Conservation (phyloP, 2,797 vertebrate genomes). For the Semotilus atromaculatus region DNA sequence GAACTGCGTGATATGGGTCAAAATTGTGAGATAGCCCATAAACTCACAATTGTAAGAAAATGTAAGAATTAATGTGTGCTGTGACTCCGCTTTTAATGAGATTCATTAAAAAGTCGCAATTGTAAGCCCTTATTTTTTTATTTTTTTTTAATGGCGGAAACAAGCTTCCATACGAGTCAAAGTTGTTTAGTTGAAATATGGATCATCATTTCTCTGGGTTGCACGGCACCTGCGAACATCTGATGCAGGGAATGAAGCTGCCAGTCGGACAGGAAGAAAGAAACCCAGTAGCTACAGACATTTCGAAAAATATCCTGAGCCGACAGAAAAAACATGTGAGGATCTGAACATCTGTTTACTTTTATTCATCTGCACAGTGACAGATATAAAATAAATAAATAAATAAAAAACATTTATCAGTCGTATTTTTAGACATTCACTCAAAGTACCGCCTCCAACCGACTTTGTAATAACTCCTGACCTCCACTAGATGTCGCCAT, state of each 20-base stretch:
- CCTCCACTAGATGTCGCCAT: slow-evolving; percentile 22
- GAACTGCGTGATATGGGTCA: too few relatives aligned
- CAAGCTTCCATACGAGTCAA: background rate
- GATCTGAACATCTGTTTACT: background rate
- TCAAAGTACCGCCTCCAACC: background rate
- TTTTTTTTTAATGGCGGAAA: background rate
- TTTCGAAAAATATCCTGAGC: background rate
- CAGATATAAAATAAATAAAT: background rate
- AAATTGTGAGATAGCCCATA: too few relatives aligned
- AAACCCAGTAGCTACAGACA: slow-evolving; percentile 3
- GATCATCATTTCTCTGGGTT: slow-evolving; percentile 14
- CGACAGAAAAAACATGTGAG: background rate
- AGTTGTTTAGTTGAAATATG: slow-evolving; percentile 18
- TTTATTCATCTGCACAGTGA: background rate
- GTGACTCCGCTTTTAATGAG: too few relatives aligned
- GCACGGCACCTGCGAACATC: slow-evolving; percentile 28
- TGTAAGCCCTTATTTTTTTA: too few relatives aligned
- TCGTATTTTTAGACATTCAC: background rate
- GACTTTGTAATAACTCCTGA: background rate
- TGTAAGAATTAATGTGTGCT: too few relatives aligned
- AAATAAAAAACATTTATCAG: background rate
- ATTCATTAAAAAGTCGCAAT: too few relatives aligned
- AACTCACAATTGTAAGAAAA: too few relatives aligned
- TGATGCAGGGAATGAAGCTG: slow-evolving; percentile 29
- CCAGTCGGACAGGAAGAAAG: background rate